Percentiles rank a stretch among this genome's conserved stretches.
These are phyloP conservation scores for Caenorhabditis tropicalis DNA, from an alignment of 1,140 invertebrate genomes.

Conservation along the genomic window DNA sequence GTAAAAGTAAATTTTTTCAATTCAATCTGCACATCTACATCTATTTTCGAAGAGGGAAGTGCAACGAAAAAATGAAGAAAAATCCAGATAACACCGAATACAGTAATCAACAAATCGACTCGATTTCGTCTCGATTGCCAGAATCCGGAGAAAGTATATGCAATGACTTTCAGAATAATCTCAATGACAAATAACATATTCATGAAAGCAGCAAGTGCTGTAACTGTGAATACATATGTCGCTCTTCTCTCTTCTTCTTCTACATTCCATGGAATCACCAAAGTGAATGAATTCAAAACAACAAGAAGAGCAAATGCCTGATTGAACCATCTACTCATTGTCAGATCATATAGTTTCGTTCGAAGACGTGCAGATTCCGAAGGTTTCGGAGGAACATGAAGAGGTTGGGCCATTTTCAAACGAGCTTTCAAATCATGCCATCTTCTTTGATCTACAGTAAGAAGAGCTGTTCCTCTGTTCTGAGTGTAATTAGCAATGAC, in stretches of 20 bases:
- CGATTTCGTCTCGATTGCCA: constrained; percentile 96
- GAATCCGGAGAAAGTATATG: constrained; percentile 96
- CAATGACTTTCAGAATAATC: constrained; percentile 96
- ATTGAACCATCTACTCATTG: constrained; percentile 94
- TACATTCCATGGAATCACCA: constrained; percentile 74
- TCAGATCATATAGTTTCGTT: constrained; percentile 95
- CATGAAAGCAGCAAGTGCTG: constrained; percentile 84
- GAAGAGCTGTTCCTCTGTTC: constrained; percentile 97
- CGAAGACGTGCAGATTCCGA: constrained; percentile 77
- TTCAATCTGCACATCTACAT: constrained; percentile 24
- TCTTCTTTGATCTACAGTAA: constrained; percentile 97
- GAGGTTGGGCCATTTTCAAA: constrained; percentile 96
- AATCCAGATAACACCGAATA: constrained; percentile 95
- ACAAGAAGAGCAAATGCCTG: constrained; percentile 67
- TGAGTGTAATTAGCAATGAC: constrained; percentile 99
- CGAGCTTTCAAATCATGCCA: constrained; percentile 99
- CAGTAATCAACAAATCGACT: constrained; percentile 95
- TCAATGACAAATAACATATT: constrained; percentile 76
- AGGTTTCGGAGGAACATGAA: constrained; percentile 94
- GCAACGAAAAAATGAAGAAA: constrained; percentile 87
- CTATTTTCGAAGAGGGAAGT: constrained; percentile 70
- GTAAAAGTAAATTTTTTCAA: constrained; percentile 79
- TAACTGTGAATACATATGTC: constrained; percentile 76
- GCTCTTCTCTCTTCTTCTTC: constrained; percentile 74
- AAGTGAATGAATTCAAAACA: constrained; percentile 68